Evolutionary conservation across 2,888 invertebrate genomes (phyloP).

Genomic region (Himalopsyche japonica): DNA sequence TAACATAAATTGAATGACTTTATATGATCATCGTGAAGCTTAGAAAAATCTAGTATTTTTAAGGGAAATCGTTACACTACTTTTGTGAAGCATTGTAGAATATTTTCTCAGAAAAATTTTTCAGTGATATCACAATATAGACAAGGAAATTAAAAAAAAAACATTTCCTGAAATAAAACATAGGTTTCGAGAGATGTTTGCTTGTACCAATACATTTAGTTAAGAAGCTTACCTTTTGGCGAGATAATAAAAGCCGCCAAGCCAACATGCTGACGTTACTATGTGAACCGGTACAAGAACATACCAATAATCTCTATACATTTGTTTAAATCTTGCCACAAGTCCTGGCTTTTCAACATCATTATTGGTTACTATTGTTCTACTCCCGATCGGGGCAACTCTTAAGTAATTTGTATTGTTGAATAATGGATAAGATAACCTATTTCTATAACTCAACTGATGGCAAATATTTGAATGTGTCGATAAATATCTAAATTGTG

Average conservation of each 20-base stretch:
- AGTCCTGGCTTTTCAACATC: slow-evolving; percentile 60
- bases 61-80: too few relatives aligned
- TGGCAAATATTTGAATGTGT: not conserved
- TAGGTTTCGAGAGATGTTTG: not conserved
- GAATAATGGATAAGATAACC: not conserved
- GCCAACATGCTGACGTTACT: slow-evolving; percentile 86
- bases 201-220: not conserved
- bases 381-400: not conserved
- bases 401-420: not conserved
- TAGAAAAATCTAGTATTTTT: too few relatives aligned
- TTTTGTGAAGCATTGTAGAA: too few relatives aligned
- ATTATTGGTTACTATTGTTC: not conserved
- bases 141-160: too few relatives aligned
- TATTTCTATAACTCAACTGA: not conserved
- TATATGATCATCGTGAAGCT: too few relatives aligned
- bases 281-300: slow-evolving; percentile 92
- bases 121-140: too few relatives aligned
- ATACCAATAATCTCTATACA: slow-evolving; percentile 97
- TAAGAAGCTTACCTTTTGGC: slow-evolving; percentile 72
- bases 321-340: slow-evolving; percentile 82
- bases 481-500: not conserved
- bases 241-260: slow-evolving; percentile 82
- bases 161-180: too few relatives aligned
- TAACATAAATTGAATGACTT: too few relatives aligned
- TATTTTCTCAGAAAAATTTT: too few relatives aligned